Evolutionary conservation across 2,888 invertebrate species (phyloP), one percentile per base, ranked within the genome.

Genomic region (Dysmachus trigonus): DNA sequence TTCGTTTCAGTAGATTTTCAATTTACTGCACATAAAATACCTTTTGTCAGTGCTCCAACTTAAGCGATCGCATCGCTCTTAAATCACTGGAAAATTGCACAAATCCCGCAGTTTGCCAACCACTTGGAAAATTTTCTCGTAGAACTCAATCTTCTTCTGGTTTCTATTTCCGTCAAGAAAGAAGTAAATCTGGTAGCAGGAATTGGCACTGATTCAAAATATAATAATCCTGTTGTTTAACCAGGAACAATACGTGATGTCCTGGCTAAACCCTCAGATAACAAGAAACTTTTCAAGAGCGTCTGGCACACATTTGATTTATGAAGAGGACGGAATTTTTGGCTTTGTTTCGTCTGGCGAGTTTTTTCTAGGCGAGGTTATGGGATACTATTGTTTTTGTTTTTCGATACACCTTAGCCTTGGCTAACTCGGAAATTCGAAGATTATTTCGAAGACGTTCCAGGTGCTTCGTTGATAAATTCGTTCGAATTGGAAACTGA

Each of bases 121-220:
- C 79, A 87, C 84, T 87, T 87, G 86, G 77, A 87, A 85, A 87
- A 87, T 81, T 81, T 81, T 33, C 47, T 53, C 33, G 81, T 31
- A 73, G 53, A 81, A 81, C 81, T 81, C 81, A 81, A 81, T 81
- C 81, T 81, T 62, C 81, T 81, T 53, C 10, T 62, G 81, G 53
- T 81, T 81, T 81, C 81, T 81, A 53, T 81, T 81, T 81, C 81
- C 81, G 81, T 81, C 53, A 73, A 84, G 73, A 72, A 72, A 84
- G 73, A 84, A 84, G 41, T 84, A 72, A 74, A 85, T 85, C 73
- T 74, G 74, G 47, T 85, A 51, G 47, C 41, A 87, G 87, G 85
- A 88, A 88, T 89, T 89, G 89, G 89, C 89, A 89, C 88, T 86
- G 88, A 87, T 87, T 88, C 89, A 88, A 88, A 88, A 89, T 88